phyloP scores from a whole-genome alignment of 2,113 vertebrate genomes.

The Sus scrofa region DNA sequence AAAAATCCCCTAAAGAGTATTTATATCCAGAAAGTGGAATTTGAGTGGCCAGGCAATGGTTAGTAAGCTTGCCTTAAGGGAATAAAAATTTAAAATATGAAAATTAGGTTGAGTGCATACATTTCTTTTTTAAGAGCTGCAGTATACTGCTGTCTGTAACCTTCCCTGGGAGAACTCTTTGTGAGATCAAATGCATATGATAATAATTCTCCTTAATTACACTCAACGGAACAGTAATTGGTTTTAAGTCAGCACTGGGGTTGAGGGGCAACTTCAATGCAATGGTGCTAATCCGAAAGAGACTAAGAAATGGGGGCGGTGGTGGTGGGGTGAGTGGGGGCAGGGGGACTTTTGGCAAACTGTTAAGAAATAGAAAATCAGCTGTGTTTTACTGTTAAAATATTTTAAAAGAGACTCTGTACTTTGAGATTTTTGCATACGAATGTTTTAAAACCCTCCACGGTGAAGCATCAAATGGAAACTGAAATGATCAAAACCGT shows the following conservation, averaged over 20 bases:
- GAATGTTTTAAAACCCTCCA: slow-evolving; percentile 84
- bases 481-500: slow-evolving; percentile 91
- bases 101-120: background rate
- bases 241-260: slow-evolving; percentile 68
- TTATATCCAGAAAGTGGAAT: slow-evolving; percentile 21
- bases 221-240: slow-evolving; percentile 71
- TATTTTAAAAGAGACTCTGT: slow-evolving; percentile 79
- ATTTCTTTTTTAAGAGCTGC: slow-evolving; percentile 24
- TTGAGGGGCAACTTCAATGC: slow-evolving; percentile 54
- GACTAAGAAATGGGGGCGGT: background rate
- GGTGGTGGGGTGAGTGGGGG: rapidly evolving
- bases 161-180: slow-evolving; percentile 48
- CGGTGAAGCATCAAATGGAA: slow-evolving; percentile 86
- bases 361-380: slow-evolving; percentile 59
- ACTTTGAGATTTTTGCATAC: slow-evolving; percentile 80
- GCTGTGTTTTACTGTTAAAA: slow-evolving; percentile 17
- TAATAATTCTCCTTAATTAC: slow-evolving; percentile 81
- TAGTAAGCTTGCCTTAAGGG: slow-evolving; percentile 50
- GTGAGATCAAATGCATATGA: slow-evolving; percentile 76
- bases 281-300: slow-evolving; percentile 57
- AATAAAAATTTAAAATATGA: background rate
- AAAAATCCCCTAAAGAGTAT: background rate
- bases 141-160: slow-evolving; percentile 10
- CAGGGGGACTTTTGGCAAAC: slow-evolving; percentile 42
- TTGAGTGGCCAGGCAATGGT: background rate